Conservation (phyloP, 2,113 vertebrate species). For the Thinocorus orbignyianus region DNA sequence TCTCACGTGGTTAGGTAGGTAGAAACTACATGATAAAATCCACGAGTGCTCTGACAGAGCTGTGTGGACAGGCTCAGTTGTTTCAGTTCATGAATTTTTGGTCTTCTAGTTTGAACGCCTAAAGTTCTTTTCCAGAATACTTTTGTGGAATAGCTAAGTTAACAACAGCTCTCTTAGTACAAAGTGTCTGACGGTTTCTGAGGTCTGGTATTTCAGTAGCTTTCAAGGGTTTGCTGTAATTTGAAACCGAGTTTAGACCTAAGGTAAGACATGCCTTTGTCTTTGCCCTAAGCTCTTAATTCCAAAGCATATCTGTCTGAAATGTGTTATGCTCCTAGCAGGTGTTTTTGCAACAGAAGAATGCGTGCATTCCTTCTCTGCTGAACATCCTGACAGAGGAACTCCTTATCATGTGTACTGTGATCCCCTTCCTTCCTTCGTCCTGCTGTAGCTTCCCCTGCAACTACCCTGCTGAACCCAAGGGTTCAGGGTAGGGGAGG, state of each 20-base stretch:
- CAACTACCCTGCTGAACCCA: background rate
- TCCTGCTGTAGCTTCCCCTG: background rate
- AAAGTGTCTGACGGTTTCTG: background rate
- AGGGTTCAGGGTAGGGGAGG: background rate
- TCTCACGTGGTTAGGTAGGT: background rate
- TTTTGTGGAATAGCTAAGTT: background rate
- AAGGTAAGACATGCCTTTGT: background rate
- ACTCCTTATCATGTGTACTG: background rate
- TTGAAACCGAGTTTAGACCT: background rate
- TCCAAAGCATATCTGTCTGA: background rate
- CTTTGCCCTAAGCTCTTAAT: background rate
- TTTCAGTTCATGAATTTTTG: background rate
- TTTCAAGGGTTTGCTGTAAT: background rate
- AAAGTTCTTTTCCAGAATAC: background rate
- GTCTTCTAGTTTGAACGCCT: background rate
- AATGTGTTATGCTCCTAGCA: background rate
- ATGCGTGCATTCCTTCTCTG: background rate
- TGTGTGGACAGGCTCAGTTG: background rate
- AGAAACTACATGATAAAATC: background rate
- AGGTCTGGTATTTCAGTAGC: background rate
- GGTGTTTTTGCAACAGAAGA: background rate
- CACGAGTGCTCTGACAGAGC: background rate
- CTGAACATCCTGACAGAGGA: background rate
- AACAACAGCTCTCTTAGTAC: background rate
- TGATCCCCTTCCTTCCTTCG: background rate